phyloP scores from a whole-genome alignment of 2,888 invertebrate genomes.

The Trachelus troglodyta region DNA sequence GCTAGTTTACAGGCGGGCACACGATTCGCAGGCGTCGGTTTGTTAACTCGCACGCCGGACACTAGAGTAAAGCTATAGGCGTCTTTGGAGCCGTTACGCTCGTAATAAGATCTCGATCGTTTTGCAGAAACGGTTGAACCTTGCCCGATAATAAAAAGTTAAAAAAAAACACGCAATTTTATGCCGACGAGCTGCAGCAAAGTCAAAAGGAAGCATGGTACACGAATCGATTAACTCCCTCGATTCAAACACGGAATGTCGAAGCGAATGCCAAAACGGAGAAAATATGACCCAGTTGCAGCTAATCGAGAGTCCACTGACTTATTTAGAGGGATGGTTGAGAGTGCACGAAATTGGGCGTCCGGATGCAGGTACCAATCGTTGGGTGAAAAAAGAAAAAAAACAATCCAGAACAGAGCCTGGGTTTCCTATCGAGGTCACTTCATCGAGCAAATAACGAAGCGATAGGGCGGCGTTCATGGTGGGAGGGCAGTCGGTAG shows the following conservation, averaged over 20 bases:
- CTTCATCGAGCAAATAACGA: conserved; percentile 15
- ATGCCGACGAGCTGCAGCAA: neutral
- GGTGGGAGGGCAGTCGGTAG: conserved; percentile 22
- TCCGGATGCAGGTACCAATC: neutral
- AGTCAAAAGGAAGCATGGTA: neutral
- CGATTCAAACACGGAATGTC: neutral
- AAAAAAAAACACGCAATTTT: neutral
- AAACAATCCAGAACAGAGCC: neutral
- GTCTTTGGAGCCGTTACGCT: neutral
- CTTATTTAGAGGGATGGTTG: neutral
- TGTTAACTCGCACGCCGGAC: neutral
- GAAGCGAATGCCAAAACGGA: neutral
- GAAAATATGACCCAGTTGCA: neutral
- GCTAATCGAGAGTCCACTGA: neutral
- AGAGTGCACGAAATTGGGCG: neutral
- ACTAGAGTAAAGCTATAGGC: neutral
- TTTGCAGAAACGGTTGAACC: neutral
- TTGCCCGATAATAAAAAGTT: neutral
- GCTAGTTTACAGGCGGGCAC: neutral
- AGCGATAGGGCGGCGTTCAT: conserved; percentile 5
- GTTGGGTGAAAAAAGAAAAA: neutral
- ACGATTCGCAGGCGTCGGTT: neutral
- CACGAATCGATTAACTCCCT: neutral
- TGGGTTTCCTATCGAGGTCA: conserved; percentile 6
- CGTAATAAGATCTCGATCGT: neutral